phyloP scores from a whole-genome alignment of 2,113 vertebrate genomes.

The Galeopterus variegatus region DNA sequence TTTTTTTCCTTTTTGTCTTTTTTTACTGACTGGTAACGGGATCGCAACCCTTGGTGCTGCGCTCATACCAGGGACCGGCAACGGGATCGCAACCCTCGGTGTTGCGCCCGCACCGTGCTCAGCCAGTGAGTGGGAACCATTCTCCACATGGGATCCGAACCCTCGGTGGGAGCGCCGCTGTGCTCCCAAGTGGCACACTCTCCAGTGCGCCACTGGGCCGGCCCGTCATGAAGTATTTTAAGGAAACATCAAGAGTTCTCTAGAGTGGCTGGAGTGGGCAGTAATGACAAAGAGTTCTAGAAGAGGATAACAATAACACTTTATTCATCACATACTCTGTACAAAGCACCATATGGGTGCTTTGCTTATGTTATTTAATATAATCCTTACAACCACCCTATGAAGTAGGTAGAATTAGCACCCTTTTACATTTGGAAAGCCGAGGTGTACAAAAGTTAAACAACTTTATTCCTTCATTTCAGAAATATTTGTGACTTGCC shows the following conservation, averaged over 20 bases:
- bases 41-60: too few species aligned
- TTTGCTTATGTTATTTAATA: neutral
- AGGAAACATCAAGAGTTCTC: neutral
- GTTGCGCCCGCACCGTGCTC: too few species aligned
- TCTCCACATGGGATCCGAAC: too few species aligned
- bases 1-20: too few species aligned
- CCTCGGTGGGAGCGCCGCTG: too few species aligned
- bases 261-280: neutral
- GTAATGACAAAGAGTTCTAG: neutral
- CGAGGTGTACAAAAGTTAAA: neutral
- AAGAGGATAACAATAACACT: neutral
- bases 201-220: too few species aligned
- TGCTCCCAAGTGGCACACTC: too few species aligned
- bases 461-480: neutral
- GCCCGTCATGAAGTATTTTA: constrained; percentile 14
- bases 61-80: too few species aligned
- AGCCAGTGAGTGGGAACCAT: too few species aligned
- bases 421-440: neutral
- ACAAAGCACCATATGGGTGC: neutral
- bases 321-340: neutral
- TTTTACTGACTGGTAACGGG: too few species aligned
- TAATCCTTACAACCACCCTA: neutral
- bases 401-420: neutral
- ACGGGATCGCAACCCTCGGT: too few species aligned
- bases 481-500: neutral